Evolutionary conservation across 2,888 invertebrate species (phyloP), one percentile per base, ranked within the genome.

Genomic region (Clitarchus hookeri): DNA sequence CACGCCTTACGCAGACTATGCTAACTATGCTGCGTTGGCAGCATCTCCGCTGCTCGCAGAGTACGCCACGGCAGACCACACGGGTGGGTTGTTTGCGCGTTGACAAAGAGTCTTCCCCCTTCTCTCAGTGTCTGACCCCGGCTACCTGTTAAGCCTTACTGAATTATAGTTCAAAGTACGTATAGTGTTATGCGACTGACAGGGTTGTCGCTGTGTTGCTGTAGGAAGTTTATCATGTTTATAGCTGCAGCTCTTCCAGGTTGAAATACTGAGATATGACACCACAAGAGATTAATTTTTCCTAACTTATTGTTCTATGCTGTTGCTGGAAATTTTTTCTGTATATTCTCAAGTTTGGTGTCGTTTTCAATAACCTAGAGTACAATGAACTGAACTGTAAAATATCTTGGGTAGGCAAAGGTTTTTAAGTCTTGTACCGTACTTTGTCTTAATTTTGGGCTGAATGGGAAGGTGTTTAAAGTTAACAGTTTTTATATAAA

Each of bases 11-110:
- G 95, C 95, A 86, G 97, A 98, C 91, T 98, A 97, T 92, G 96
- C 96, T 91, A 97, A 97, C 93, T 98, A 98, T 93, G 97, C 97
- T 86, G 97, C 97, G 87, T 93, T 97, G 90, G 93, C 93, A 87
- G 95, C 95, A 87, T 96, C 96, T 90, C 97, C 97, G 89, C 94
- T 97, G 89, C 95, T 96, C 91, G 95, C 96, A 89, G 96, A 97
- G 92, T 97, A 97, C 94, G 95, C 96, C 89, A 93, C 94, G 89
- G 96, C 97, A 91, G 97, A 97, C 94, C 97, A 97, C 95, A 96
- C 97, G 95, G 98, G 98, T 98, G 97, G 97, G 98, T 96, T 96
- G 93, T 96, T 96, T 94, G 95, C 95, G 93, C 95, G 95, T 94
- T 96, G 94, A 95, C 91, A 93, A 91, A 94, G 93, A 93, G 92